These are phyloP conservation scores for Heliconius ismenius DNA, from an alignment of 2,888 invertebrate species.

Conservation along the genomic window DNA sequence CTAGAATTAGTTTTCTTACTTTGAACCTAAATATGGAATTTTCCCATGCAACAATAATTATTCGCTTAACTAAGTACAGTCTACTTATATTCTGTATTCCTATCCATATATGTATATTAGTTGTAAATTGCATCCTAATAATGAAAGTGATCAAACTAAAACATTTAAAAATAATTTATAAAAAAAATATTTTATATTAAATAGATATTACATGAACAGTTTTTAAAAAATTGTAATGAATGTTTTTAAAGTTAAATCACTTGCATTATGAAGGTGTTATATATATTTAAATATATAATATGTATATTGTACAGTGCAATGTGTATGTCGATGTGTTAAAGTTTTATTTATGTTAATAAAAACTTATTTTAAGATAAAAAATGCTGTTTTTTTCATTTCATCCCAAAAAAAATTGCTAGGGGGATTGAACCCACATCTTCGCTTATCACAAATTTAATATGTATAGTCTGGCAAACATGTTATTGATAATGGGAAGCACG, in stretches of 20 bases:
- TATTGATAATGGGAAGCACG: too few species aligned
- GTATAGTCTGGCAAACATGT: too few species aligned
- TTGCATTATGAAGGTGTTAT: not conserved
- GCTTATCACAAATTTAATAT: too few species aligned
- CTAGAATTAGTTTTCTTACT: not conserved
- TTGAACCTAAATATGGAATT: not conserved
- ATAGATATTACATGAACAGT: too few species aligned
- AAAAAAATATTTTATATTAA: too few species aligned
- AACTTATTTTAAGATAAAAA: conserved; percentile 50
- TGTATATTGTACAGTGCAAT: conserved; percentile 14
- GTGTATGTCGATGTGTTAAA: conserved; percentile 46
- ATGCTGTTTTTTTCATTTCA: not conserved
- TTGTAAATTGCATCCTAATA: not conserved
- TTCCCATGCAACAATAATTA: not conserved
- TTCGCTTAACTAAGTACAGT: not conserved
- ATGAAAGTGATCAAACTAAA: conserved; percentile 2
- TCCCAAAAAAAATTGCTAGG: conserved; percentile 47
- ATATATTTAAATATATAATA: not conserved
- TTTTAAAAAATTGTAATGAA: not conserved
- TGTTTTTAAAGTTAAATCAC: not conserved
- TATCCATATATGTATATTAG: conserved; percentile 9
- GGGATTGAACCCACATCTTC: not conserved
- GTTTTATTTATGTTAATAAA: conserved; percentile 61
- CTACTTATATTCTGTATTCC: conserved; percentile 35
- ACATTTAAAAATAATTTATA: not conserved